A percentile compares a stretch with the other conserved stretches of the same genome.
Conservation (phyloP, 2,888 invertebrate species). For the Nymphalis polychloros region DNA sequence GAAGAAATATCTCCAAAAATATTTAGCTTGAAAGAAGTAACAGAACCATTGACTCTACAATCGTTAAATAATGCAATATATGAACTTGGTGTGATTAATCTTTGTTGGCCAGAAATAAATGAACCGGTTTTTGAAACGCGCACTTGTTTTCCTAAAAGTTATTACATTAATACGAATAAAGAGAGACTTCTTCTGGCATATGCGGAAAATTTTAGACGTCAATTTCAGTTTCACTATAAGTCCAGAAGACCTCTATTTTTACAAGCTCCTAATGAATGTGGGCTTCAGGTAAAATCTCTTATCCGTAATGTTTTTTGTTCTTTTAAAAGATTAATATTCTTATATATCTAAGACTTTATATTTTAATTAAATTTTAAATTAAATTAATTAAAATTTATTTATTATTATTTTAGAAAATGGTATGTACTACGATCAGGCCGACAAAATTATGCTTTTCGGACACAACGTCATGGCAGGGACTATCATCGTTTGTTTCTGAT, state of each 20-base stretch:
- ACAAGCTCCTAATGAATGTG: slow-evolving; percentile 89
- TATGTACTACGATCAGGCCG: slow-evolving; percentile 90
- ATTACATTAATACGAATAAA: slow-evolving; percentile 85
- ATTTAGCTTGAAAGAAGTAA: slow-evolving; percentile 58
- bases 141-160: slow-evolving; percentile 83
- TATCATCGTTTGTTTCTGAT: slow-evolving; percentile 88
- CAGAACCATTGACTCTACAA: slow-evolving; percentile 71
- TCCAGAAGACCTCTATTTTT: slow-evolving; percentile 85
- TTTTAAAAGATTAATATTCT: neutral
- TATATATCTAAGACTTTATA: neutral
- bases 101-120: slow-evolving; percentile 84
- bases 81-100: slow-evolving; percentile 82
- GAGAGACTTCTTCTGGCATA: slow-evolving; percentile 87
- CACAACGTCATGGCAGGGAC: slow-evolving; percentile 86
- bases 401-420: slow-evolving; percentile 87
- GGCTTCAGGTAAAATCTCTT: slow-evolving; percentile 80
- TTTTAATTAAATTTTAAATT: neutral
- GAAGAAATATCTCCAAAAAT: slow-evolving; percentile 67
- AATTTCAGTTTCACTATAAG: slow-evolving; percentile 82
- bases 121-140: slow-evolving; percentile 81
- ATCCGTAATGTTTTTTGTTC: neutral
- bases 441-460: slow-evolving; percentile 87
- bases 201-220: slow-evolving; percentile 89
- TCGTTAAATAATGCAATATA: slow-evolving; percentile 82
- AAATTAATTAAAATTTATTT: slow-evolving; percentile 16